Conservation (phyloP, 2,797 vertebrate species). For the Knipowitschia caucasica region DNA sequence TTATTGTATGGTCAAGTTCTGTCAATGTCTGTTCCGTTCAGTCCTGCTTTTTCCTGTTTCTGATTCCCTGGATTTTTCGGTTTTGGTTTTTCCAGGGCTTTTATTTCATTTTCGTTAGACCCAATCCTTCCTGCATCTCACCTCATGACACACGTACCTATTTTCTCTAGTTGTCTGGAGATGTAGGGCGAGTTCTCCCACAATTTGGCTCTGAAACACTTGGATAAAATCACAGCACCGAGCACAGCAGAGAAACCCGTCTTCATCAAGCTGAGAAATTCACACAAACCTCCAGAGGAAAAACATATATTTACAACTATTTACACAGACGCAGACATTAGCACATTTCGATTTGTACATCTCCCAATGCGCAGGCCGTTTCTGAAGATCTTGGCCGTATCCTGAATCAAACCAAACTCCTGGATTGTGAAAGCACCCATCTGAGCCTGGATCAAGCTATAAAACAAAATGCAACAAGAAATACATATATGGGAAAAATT, state of each 20-base stretch:
- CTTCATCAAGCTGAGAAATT: constrained; percentile 83
- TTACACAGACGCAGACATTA: not conserved
- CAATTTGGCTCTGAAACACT: constrained; percentile 93
- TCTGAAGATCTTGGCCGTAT: constrained; percentile 92
- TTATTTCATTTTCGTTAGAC: no score
- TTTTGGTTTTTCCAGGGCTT: no score
- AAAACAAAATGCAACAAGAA: constrained; percentile 2
- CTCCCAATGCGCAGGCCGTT: constrained; percentile 88
- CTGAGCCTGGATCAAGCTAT: constrained; percentile 95
- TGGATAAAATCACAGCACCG: constrained; percentile 88
- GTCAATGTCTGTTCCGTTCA: no score
- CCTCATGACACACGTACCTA: constrained; percentile 72
- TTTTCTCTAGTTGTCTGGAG: constrained; percentile 96
- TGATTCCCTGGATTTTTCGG: no score
- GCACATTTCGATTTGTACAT: constrained; percentile 81
- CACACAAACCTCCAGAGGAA: constrained; percentile 82
- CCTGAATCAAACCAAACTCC: constrained; percentile 94
- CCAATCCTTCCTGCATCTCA: no score
- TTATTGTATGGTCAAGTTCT: no score
- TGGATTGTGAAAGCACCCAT: constrained; percentile 89
- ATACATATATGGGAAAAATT: not conserved
- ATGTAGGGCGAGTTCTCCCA: constrained; percentile 94
- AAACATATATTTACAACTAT: constrained; percentile 25
- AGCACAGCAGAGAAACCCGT: constrained; percentile 80
- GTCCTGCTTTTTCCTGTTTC: no score